Evolutionary conservation across 2,888 invertebrate species (phyloP).

Genomic region (Mythimna lalbum): DNA sequence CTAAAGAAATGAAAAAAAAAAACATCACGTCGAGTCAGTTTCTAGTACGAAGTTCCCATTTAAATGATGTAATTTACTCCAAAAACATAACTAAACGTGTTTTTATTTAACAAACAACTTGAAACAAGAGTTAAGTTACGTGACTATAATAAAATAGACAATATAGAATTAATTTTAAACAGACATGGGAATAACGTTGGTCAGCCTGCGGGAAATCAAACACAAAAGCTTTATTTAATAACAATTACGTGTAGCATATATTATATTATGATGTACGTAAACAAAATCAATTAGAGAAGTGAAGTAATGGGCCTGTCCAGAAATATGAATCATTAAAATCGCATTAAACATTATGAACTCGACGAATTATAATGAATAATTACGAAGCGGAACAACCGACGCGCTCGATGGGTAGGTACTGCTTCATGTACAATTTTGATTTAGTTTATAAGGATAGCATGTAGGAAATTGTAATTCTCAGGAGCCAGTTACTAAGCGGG

Average conservation of each 20-base stretch:
- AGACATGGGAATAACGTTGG: conserved; percentile 8
- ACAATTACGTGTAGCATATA: neutral
- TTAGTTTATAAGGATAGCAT: neutral
- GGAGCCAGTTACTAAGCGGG: neutral
- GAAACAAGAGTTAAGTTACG: conserved; percentile 33
- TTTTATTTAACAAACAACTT: conserved; percentile 27
- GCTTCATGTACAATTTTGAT: conserved; percentile 1
- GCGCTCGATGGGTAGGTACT: conserved; percentile 6
- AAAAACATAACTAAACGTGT: conserved; percentile 33
- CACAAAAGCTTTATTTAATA: conserved; percentile 13
- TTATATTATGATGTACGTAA: conserved; percentile 8
- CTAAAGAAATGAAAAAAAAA: neutral
- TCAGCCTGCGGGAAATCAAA: conserved; percentile 20
- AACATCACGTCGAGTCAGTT: conserved; percentile 20
- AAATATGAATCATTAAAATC: conserved; percentile 42
- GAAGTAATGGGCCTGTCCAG: conserved; percentile 29
- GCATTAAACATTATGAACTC: conserved; percentile 24
- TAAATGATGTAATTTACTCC: conserved; percentile 39
- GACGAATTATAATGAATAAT: conserved; percentile 32
- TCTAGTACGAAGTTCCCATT: conserved; percentile 40
- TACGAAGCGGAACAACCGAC: conserved; percentile 35
- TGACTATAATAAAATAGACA: conserved; percentile 31
- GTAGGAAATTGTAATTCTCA: neutral
- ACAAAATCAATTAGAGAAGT: conserved; percentile 42
- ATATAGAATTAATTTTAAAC: conserved; percentile 23